Evolutionary conservation across 92 coral and sea anemone genomes (phyloP).

Genomic region (Phymanthus crucifer): DNA sequence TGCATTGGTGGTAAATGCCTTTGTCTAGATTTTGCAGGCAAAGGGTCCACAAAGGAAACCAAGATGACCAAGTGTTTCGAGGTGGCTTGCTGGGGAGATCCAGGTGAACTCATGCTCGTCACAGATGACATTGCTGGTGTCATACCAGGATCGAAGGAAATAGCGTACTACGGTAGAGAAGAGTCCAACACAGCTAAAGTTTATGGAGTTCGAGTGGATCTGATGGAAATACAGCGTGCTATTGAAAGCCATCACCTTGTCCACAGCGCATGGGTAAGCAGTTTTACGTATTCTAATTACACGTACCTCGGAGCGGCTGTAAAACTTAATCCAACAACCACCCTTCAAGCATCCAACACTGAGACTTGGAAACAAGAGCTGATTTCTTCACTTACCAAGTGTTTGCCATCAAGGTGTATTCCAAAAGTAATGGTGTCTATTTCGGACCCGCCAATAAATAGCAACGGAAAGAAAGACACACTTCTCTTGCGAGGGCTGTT

Average conservation of each 20-base stretch:
- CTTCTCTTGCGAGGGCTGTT: neutral
- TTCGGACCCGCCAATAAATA: neutral
- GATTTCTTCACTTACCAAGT: neutral
- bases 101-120: neutral
- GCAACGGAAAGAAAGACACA: slow-evolving; percentile 1
- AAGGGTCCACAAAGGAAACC: neutral
- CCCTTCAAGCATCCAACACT: neutral
- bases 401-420: slow-evolving; percentile 1
- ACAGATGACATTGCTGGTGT: slow-evolving; percentile 8
- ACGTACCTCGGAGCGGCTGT: neutral
- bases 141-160: slow-evolving; percentile 3
- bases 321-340: neutral
- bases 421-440: neutral
- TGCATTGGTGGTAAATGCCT: slow-evolving; percentile 12
- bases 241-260: neutral
- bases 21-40: slow-evolving; percentile 3
- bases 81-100: neutral
- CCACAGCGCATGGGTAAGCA: neutral
- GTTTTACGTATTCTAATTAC: slow-evolving; percentile 5
- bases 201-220: slow-evolving; percentile 1
- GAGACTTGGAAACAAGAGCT: slow-evolving; percentile 1
- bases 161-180: neutral
- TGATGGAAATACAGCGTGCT: slow-evolving; percentile 7
- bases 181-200: neutral
- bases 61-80: neutral